Evolutionary conservation across 2,113 vertebrate genomes (phyloP).

Genomic region (Zosterops borbonicus): DNA sequence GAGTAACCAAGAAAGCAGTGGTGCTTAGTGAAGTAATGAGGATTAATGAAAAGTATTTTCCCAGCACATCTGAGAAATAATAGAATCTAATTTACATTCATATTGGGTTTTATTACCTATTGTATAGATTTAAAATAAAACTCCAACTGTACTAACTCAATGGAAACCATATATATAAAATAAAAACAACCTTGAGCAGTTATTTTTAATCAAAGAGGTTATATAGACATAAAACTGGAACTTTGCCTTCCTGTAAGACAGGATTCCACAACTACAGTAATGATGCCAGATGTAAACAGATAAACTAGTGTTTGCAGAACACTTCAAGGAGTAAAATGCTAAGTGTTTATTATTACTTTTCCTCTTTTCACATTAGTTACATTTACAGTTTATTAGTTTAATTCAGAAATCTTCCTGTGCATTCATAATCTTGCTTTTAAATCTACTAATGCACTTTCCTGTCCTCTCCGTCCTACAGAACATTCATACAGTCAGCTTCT

Average conservation of each 20-base stretch:
- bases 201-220: neutral
- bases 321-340: neutral
- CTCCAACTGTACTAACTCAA: neutral
- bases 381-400: neutral
- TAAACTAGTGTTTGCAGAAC: neutral
- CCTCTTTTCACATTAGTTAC: neutral
- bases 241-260: neutral
- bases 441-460: neutral
- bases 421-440: neutral
- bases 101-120: neutral
- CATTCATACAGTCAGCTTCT: slow-evolving; percentile 90
- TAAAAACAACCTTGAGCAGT: neutral
- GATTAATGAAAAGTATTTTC: neutral
- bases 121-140: slow-evolving; percentile 10
- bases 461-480: slow-evolving; percentile 77
- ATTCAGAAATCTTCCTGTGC: neutral
- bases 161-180: neutral
- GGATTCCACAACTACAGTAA: neutral
- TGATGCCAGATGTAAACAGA: neutral
- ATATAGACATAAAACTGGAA: neutral
- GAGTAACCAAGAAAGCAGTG: slow-evolving; percentile 9
- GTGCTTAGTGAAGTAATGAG: neutral
- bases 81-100: neutral
- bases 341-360: neutral
- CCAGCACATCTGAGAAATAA: neutral